Percentiles rank a stretch among this genome's conserved stretches.
These are phyloP conservation scores for Scomber japonicus DNA, from an alignment of 2,113 vertebrate genomes.

Conservation along the genomic window DNA sequence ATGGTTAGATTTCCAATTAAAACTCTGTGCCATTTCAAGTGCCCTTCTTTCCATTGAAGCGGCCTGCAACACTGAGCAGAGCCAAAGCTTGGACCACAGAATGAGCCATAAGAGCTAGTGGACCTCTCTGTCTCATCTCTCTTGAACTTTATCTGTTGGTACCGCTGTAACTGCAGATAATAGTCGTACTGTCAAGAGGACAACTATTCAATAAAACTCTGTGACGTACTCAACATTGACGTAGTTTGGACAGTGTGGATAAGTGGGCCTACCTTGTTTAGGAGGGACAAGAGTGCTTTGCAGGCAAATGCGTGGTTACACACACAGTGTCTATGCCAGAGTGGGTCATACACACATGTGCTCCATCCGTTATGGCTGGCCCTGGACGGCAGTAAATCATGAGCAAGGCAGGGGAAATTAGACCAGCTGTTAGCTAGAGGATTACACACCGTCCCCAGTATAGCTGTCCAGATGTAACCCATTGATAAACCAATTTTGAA, in stretches of 20 bases:
- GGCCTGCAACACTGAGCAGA: neutral
- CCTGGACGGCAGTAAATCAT: neutral
- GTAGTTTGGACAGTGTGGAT: conserved; percentile 10
- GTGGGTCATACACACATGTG: neutral
- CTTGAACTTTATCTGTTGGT: conserved; percentile 49
- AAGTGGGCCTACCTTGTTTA: conserved; percentile 11
- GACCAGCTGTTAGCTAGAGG: neutral
- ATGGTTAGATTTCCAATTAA: neutral
- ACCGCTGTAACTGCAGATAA: conserved; percentile 13
- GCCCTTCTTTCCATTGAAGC: neutral
- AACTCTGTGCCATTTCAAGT: neutral
- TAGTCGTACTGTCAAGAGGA: conserved; percentile 18
- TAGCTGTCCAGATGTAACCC: neutral
- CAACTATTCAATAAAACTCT: conserved; percentile 32
- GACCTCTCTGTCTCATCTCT: conserved; percentile 39
- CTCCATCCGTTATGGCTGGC: neutral
- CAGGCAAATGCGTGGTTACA: conserved; percentile 5
- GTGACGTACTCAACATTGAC: neutral
- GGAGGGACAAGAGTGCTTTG: conserved; percentile 24
- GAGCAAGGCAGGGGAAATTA: neutral
- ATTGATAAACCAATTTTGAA: neutral
- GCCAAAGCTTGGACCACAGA: neutral
- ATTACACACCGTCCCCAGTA: neutral
- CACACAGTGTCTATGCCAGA: neutral
- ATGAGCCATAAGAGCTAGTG: conserved; percentile 9